Evolutionary conservation across 2,888 invertebrate species (phyloP), one percentile per base, ranked within the genome.

Genomic region (Agrochola lota): DNA sequence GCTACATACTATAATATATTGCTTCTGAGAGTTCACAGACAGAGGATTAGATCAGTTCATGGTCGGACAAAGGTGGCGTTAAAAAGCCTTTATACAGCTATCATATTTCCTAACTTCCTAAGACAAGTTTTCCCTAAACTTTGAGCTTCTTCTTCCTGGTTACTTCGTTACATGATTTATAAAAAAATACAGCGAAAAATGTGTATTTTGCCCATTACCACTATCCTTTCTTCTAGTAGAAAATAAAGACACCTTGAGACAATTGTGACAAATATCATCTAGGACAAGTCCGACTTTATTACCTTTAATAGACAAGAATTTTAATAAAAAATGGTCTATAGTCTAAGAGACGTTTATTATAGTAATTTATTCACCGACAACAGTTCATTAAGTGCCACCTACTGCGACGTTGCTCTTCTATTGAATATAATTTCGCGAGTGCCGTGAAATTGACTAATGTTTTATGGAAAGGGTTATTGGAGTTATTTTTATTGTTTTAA

Each of bases 361-460:
- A 81, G 43, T 75, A 70, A 85, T 76, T 72, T 83, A 85, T 83
- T 85, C 67, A 78, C 49, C 3, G 68, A 71, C 60, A 70, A 73
- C 71, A 77, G 35, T 55, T 67, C 43, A 87, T 85, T 81, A 77
- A 23, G 9, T 52, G 71, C 67, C 85, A 68, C 85, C 80, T 69
- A 83, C 85, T 26, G 83, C 15, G 78, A 20, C 23, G 59, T 85
- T 70, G 77, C 72, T 57, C 64, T 63, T 55, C 69, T 68, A 69
- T 55, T 49, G 49, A 77, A 72, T 76, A 71, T 40, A 69, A 80
- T 35, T 87, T 87, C 40, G 79, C 77, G 7, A 70, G 12, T 55
- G 71, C 78, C 35, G 64, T 77, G 67, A 77, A 85, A 78, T 81
- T 85, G 76, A 81, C 62, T 80, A 79, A 85, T 85, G 74, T 46